phyloP scores from a whole-genome alignment of 1,140 invertebrate genomes.

The Camponotus pennsylvanicus region DNA sequence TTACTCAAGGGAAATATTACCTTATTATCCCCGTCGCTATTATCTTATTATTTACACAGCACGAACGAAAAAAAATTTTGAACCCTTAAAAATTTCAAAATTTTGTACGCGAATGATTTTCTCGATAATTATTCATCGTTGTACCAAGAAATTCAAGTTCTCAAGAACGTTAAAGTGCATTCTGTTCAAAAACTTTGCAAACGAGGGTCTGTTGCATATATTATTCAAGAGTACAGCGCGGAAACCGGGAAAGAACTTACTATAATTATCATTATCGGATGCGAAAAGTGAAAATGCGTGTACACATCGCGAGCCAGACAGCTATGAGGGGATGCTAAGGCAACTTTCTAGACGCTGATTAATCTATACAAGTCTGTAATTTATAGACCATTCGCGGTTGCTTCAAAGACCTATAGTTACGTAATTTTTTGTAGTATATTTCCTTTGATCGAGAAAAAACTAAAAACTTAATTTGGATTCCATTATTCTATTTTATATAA shows the following conservation, averaged over 20 bases:
- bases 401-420: conserved; percentile 22
- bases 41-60: neutral
- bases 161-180: conserved; percentile 13
- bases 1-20: neutral
- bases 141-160: neutral
- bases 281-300: conserved; percentile 56
- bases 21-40: neutral
- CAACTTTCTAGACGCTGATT: conserved; percentile 60
- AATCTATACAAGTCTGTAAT: conserved; percentile 37
- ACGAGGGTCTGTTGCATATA: conserved; percentile 8
- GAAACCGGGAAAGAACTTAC: conserved; percentile 4
- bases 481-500: conserved; percentile 4
- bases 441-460: neutral
- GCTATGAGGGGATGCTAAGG: conserved; percentile 8
- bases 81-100: too few relatives aligned
- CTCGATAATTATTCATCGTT: conserved; percentile 32
- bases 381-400: conserved; percentile 36
- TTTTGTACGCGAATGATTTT: conserved; percentile 8
- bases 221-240: conserved; percentile 20
- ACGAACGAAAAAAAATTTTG: too few relatives aligned
- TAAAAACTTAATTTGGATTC: neutral
- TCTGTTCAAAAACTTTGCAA: conserved; percentile 1
- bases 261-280: conserved; percentile 47
- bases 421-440: conserved; percentile 3
- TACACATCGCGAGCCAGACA: conserved; percentile 34